phyloP scores from a whole-genome alignment of 2,797 vertebrate species.

The Hydrolagus colliei region DNA sequence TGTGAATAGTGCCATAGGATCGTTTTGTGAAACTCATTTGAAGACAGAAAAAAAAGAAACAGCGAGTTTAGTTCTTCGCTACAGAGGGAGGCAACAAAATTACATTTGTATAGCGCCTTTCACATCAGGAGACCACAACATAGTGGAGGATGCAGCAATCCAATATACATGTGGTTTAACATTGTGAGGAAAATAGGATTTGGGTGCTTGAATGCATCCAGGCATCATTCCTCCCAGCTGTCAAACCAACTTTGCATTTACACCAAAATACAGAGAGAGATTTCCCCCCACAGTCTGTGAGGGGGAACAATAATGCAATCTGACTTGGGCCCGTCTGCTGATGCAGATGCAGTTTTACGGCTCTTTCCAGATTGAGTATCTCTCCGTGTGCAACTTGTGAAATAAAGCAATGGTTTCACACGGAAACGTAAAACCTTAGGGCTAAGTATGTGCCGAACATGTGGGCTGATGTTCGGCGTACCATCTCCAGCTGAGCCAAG shows the following conservation, averaged over 20 bases:
- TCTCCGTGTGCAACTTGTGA: constrained; percentile 7
- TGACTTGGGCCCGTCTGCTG: constrained; percentile 4
- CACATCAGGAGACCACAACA: too few relatives aligned
- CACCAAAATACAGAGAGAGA: background rate
- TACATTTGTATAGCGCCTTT: too few relatives aligned
- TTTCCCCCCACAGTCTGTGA: constrained; percentile 1
- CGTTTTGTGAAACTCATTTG: too few relatives aligned
- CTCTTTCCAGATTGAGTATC: constrained; percentile 20
- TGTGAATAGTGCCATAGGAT: too few relatives aligned
- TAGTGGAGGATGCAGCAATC: too few relatives aligned
- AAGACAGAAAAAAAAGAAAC: too few relatives aligned
- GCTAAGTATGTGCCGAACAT: background rate
- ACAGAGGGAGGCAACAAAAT: too few relatives aligned
- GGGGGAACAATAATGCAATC: constrained; percentile 6
- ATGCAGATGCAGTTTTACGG: background rate
- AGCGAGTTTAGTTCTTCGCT: too few relatives aligned
- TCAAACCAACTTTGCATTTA: background rate
- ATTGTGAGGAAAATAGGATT: background rate
- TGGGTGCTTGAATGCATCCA: background rate
- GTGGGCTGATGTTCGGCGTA: background rate
- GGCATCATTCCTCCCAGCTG: background rate
- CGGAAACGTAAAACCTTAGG: constrained; percentile 7
- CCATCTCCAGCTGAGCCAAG: constrained; percentile 21
- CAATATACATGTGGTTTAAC: background rate
- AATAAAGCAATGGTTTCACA: constrained; percentile 26